These are phyloP conservation scores for Mormyrus hasselquistii DNA, from an alignment of 2,797 vertebrate species.

Conservation along the genomic window DNA sequence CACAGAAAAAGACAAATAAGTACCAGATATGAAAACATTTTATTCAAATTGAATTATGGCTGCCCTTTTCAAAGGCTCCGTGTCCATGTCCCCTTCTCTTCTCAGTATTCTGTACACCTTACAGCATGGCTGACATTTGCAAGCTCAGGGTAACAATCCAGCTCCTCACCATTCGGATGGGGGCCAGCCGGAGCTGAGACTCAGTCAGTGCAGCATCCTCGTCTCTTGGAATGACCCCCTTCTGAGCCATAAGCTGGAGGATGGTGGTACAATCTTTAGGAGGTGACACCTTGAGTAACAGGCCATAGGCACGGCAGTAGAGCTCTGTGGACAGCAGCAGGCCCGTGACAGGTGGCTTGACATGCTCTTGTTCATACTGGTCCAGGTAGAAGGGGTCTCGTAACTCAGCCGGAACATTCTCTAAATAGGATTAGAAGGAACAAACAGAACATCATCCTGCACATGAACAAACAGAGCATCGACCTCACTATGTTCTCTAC, in stretches of 20 bases:
- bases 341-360: constrained; percentile 69
- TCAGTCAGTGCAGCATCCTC: constrained; percentile 63
- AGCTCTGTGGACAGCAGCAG: constrained; percentile 73
- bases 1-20: background rate
- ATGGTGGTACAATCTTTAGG: constrained; percentile 60
- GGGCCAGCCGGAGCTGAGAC: constrained; percentile 65
- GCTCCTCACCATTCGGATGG: constrained; percentile 70
- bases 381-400: constrained; percentile 74
- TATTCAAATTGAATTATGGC: background rate
- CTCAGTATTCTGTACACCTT: background rate
- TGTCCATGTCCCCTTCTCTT: background rate
- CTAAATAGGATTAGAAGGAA: constrained; percentile 41
- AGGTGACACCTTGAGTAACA: constrained; percentile 44
- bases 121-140: background rate
- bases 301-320: constrained; percentile 70
- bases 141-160: background rate
- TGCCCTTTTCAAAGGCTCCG: background rate
- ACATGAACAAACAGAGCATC: background rate
- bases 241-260: constrained; percentile 68
- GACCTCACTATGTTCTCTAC: background rate
- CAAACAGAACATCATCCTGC: background rate
- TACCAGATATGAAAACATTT: background rate
- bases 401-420: constrained; percentile 71
- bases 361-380: constrained; percentile 75
- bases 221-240: constrained; percentile 58